Conservation (phyloP, 2,888 invertebrate species). For the Caenorhabditis auriculariae region DNA sequence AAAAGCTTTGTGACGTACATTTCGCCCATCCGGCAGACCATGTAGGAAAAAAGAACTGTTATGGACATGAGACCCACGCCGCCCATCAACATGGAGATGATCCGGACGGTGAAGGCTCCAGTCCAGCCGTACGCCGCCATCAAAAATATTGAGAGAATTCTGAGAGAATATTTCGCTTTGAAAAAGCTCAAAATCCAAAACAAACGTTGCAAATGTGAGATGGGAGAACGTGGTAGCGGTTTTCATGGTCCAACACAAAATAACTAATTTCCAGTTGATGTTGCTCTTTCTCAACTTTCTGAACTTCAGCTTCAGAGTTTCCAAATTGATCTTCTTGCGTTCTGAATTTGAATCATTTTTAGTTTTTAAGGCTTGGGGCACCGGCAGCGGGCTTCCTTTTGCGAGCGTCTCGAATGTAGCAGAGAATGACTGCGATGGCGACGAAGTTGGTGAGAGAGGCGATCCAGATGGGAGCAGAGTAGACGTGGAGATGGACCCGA, state of each 20-base stretch:
- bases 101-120: constrained; percentile 23
- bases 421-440: constrained; percentile 32
- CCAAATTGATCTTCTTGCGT: constrained; percentile 15
- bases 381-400: constrained; percentile 16
- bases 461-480: constrained; percentile 47
- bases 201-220: constrained; percentile 20
- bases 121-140: constrained; percentile 32
- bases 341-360: constrained; percentile 5
- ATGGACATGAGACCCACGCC: constrained; percentile 23
- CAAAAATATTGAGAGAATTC: constrained; percentile 17
- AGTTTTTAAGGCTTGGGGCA: no score
- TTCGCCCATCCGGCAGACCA: constrained; percentile 25
- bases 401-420: neutral
- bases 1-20: constrained; percentile 5
- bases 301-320: constrained; percentile 20
- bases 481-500: constrained; percentile 38
- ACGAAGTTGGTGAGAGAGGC: constrained; percentile 45
- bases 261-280: constrained; percentile 23
- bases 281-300: constrained; percentile 22
- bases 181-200: neutral
- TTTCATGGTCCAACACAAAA: constrained; percentile 25
- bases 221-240: neutral
- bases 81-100: constrained; percentile 25
- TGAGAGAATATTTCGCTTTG: neutral
- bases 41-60: constrained; percentile 24